Percentiles rank a stretch among this genome's conserved stretches.
Conservation (phyloP, 2,888 invertebrate genomes). For the Myathropa florea region DNA sequence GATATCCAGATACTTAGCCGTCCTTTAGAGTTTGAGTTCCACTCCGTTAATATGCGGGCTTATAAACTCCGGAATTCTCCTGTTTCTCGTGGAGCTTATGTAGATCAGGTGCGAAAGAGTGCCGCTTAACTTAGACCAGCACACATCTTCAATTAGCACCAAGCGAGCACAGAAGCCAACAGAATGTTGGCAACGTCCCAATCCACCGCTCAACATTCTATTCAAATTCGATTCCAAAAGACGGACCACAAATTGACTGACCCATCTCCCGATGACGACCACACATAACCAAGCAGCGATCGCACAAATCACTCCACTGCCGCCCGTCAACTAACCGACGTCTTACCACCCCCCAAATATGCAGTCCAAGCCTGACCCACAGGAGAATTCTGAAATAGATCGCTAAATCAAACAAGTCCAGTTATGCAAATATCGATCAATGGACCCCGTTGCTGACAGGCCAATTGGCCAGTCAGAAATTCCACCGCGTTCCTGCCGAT, state of each 20-base stretch:
- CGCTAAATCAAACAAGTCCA: conserved; percentile 16
- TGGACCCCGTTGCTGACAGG: background rate
- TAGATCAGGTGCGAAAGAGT: too few species aligned
- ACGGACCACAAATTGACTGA: background rate
- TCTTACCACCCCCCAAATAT: background rate
- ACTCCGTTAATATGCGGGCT: too few species aligned
- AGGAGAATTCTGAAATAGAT: background rate
- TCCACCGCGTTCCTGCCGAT: background rate
- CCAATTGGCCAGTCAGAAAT: conserved; percentile 4
- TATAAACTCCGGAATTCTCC: too few species aligned
- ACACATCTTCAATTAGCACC: too few species aligned
- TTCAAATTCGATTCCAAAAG: too few species aligned
- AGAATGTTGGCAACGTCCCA: too few species aligned
- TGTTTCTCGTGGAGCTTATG: too few species aligned
- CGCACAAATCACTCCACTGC: background rate
- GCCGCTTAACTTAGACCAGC: too few species aligned
- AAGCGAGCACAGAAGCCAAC: too few species aligned
- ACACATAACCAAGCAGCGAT: background rate
- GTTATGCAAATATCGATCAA: conserved; percentile 6
- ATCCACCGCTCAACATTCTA: too few species aligned
- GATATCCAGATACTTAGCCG: too few species aligned
- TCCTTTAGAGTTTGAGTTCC: too few species aligned
- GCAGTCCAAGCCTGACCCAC: background rate
- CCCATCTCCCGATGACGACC: background rate
- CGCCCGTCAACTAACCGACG: background rate